Evolutionary conservation across 2,888 invertebrate species (phyloP), one percentile per base, ranked within the genome.

Genomic region (Lottia scabra): DNA sequence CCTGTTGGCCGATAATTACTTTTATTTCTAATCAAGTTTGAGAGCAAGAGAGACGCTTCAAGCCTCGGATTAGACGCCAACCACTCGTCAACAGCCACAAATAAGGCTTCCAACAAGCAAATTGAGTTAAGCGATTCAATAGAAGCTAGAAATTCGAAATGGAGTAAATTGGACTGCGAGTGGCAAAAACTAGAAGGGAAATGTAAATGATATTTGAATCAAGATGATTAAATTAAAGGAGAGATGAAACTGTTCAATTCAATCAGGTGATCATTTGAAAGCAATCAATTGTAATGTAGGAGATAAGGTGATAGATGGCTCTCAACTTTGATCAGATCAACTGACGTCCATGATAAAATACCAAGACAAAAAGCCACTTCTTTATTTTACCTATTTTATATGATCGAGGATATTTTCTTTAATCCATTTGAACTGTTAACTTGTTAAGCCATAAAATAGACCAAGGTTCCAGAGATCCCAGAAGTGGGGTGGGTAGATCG

Each of bases 201-300:
- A 71, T 56, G 71, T 71, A 71, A 71, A 71, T 71, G 71, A 71
- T 71, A 71, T 71, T 71, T 71, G 71, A 71, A 71, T 63, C 67
- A 56, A 56, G 56, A 43, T 63, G 67, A 71, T 71, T 63, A 38
- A 66, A 67, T 71, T 71, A 71, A 44, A 56, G 44, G n/a, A 46
- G 63, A 66, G 67, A 71, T 71, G 71, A 71, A 71, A 71, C 66
- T 67, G 63, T 67, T 64, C 63, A 67, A 67, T 79, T 74, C 68
- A 79, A 79, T 79, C 72, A 75, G 75, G 75, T 72, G 71, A 74
- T 77, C 79, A 77, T 79, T 79, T 74, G 79, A 70, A 74, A 66
- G 74, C 70, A 74, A 79, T 79, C 79, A 68, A 74, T 77, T 75
- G 74, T 72, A 75, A 77, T 79, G 74, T 73, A 56, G 70, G 73